Base-by-base conservation (phyloP, 2,797 vertebrate genomes). In the Pseudomugil gertrudae region DNA sequence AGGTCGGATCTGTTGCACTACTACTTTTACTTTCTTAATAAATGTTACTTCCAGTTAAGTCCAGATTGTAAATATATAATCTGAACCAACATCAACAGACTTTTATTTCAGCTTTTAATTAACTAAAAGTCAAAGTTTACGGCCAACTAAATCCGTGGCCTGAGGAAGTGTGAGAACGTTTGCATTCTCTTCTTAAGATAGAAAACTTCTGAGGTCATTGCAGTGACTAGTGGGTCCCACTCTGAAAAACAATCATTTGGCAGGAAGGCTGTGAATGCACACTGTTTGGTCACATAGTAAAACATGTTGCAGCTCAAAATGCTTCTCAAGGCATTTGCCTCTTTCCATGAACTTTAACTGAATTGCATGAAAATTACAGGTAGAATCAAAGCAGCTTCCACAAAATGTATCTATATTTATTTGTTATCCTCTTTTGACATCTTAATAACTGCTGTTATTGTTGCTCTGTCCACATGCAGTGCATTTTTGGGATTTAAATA, bases 201-300 rank as follows among this genome's bases (percentile, higher is more conserved):
- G 15, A 69, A 50, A 7, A 48, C 53, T 67, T 61, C 69, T 69
- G 36, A 83, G 83, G 83, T 90, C 70, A 57, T 23, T 69, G 3
- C 51, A 72, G 63, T 30, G 63, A 54, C 60, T 58, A 40, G n/a
- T 68, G 55, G 36, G 55, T 72, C 48, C 63, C 72, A 75, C 63
- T 69, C 58, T 56, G 47, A 63, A 69, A 53, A 60, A 84, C 75
- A 76, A 84, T 88, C 86, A 91, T 85, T 86, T 92, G 90, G 76
- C 60, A 69, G 66, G 81, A 93, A 90, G 91, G 88, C 86, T 93
- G 92, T 66, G 89, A 55, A 60, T 61, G 51, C 27, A 75, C 64
- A 61, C 26, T 63, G 21, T 30, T 67, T 55, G 52, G 33, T 57
- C n/a, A 53, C 78, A 52, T 60, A 66, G 54, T 45, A 58, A 78